Evolutionary conservation across 2,113 vertebrate genomes (phyloP).

Genomic region (Notechis scutatus): DNA sequence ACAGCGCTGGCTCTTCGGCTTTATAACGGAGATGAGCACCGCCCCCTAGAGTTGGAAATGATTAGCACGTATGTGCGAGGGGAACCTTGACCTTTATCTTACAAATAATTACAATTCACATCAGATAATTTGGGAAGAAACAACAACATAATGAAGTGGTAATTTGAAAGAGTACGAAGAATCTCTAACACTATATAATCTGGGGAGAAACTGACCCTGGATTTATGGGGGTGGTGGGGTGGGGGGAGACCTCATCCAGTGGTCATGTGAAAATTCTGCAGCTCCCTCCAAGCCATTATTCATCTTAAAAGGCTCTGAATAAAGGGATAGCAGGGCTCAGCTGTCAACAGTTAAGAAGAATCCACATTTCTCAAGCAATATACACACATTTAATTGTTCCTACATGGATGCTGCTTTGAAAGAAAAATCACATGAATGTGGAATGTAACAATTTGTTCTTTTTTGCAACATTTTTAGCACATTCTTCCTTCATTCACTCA

Average conservation of each 20-base stretch:
- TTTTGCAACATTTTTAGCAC: background rate
- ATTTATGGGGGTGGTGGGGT: background rate
- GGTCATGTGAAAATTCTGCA: background rate
- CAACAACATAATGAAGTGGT: background rate
- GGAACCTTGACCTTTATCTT: too few species aligned
- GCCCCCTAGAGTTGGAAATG: too few species aligned
- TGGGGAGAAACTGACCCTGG: background rate
- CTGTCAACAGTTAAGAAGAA: background rate
- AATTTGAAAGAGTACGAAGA: background rate
- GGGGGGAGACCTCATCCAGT: background rate
- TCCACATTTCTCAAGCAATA: background rate
- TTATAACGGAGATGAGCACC: too few species aligned
- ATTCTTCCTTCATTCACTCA: background rate
- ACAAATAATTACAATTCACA: background rate
- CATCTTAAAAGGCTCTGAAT: background rate
- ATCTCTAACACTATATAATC: background rate
- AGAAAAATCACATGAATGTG: background rate
- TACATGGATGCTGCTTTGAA: background rate
- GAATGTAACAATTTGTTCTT: background rate
- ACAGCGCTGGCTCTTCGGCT: too few species aligned
- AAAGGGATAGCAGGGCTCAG: background rate
- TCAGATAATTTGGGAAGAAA: background rate
- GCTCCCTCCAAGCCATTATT: background rate
- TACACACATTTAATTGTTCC: background rate
- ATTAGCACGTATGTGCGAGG: too few species aligned